Base-by-base conservation (phyloP, 1,140 invertebrate species). In the Matsumurasca onukii region DNA sequence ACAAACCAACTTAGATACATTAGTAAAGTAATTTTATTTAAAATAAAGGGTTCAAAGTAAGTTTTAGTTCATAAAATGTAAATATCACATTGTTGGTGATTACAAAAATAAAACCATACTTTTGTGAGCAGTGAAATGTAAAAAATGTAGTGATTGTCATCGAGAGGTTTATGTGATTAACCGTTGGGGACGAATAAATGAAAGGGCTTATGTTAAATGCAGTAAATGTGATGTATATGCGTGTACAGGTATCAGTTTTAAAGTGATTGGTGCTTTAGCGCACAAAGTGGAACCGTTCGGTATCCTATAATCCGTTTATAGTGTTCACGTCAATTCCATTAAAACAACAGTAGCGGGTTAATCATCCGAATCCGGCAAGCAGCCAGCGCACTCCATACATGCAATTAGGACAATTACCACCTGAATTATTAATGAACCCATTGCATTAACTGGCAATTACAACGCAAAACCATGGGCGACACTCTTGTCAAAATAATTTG, bases 391-490 rank as follows among this genome's bases (percentile, higher is more conserved):
- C 61, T 52, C 64, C 45, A 66, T 66, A 66, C 45, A 49, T 51
- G 64, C 64, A 66, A 66, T 66, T 66, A 66, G 64, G 45, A 27
- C 45, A 66, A 66, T 66, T 66, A 66, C 45, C 22, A 52, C 20
- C 22, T 72, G 71, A 69, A 72, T 72, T 67, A 72, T 69, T 72
- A 66, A 72, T 72, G 59, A 63, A 69, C 66, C 67, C 71, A 69
- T 72, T 64, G 66, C 68, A 67, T 69, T 69, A 69, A 64, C 64
- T 62, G 66, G 67, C 31, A 66, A 52, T 66, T 66, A 66, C 63
- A 52, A 59, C 51, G 29, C 66, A 63, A 69, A 59, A 68, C 31
- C 49, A 59, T 57, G 57, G n/a, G 30, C 24, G 55, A 59, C 55
- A 27, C 55, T 29, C 55, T 59, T 59, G 55, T 59, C 55, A 59